phyloP scores from a whole-genome alignment of 2,888 invertebrate species.

The Osmoderma eremita region DNA sequence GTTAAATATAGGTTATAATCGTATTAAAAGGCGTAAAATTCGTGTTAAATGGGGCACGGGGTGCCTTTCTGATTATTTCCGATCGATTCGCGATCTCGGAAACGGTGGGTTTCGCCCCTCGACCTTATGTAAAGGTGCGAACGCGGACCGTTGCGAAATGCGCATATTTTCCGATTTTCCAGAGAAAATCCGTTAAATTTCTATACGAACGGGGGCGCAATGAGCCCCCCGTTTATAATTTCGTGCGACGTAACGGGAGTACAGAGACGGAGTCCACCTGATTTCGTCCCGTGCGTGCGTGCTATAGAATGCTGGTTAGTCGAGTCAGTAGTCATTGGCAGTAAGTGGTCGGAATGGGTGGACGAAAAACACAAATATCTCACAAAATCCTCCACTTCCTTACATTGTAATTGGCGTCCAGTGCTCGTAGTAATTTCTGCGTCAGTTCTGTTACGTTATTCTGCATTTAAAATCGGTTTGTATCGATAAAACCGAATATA shows the following conservation, averaged over 20 bases:
- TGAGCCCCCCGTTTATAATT: constrained; percentile 51
- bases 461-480: constrained; percentile 76
- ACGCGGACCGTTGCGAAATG: constrained; percentile 37
- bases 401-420: constrained; percentile 98
- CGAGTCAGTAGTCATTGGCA: constrained; percentile 37
- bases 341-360: constrained; percentile 45
- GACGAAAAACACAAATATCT: constrained; percentile 52
- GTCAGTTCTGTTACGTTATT: constrained; percentile 89
- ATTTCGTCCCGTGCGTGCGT: constrained; percentile 45
- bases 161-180: constrained; percentile 24
- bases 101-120: constrained; percentile 15
- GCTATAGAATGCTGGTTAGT: constrained; percentile 32
- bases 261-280: constrained; percentile 59
- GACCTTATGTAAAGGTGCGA: constrained; percentile 33
- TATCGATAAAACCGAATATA: constrained; percentile 64
- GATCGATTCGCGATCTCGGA: constrained; percentile 2
- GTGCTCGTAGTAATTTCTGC: constrained; percentile 94
- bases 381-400: constrained; percentile 67
- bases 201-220: constrained; percentile 1
- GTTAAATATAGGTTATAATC: constrained; percentile 36
- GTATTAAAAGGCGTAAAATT: constrained; percentile 31
- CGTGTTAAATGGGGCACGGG: constrained; percentile 7
- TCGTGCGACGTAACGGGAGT: constrained; percentile 50
- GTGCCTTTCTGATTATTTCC: neutral
- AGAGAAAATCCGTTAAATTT: constrained; percentile 19